Evolutionary conservation across 2,113 vertebrate species (phyloP).

Genomic region (Heloderma charlesbogerti): DNA sequence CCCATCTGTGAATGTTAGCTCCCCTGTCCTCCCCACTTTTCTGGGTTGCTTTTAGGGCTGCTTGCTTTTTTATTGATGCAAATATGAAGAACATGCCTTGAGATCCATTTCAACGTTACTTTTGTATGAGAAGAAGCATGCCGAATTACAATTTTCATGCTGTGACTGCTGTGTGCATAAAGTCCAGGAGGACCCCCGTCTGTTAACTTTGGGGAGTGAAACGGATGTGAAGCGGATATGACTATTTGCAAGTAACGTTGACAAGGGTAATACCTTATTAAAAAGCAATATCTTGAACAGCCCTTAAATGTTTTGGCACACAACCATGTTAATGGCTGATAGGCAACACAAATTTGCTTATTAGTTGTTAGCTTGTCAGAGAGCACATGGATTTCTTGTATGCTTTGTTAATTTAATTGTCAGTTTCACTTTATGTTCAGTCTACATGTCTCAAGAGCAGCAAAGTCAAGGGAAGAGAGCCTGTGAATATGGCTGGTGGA

Average conservation of each 20-base stretch:
- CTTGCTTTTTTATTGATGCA: neutral
- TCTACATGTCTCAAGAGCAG: neutral
- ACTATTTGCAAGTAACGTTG: neutral
- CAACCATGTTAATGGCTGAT: neutral
- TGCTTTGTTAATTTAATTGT: constrained; percentile 14
- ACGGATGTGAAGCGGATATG: neutral
- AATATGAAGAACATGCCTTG: neutral
- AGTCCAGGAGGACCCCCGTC: neutral
- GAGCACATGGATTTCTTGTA: neutral
- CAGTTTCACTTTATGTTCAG: neutral
- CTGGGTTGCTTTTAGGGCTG: neutral
- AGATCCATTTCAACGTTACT: neutral
- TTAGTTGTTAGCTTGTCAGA: neutral
- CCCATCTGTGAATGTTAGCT: neutral
- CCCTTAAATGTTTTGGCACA: neutral
- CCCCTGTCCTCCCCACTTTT: neutral
- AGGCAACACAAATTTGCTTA: neutral
- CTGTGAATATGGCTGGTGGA: neutral
- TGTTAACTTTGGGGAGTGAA: neutral
- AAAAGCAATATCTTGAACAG: neutral
- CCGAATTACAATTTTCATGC: neutral
- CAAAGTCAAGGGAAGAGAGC: neutral
- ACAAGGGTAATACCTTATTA: neutral
- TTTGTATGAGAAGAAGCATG: neutral
- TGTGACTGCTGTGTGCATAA: neutral